Evolutionary conservation across 2,888 invertebrate genomes (phyloP).

Genomic region (Lasius fuliginosus): DNA sequence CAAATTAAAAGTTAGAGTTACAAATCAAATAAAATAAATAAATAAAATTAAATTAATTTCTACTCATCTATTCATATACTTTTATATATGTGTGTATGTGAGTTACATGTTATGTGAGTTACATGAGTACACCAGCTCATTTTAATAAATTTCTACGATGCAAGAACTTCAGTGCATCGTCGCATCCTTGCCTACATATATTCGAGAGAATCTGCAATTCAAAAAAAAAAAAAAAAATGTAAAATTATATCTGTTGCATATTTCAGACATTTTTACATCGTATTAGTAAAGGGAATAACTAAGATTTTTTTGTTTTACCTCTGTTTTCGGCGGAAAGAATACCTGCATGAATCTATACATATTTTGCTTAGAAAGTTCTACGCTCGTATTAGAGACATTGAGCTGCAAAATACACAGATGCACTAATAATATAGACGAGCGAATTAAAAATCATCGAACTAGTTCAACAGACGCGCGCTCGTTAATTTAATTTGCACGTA

Average conservation of each 20-base stretch:
- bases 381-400: constrained; percentile 95
- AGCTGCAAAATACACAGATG: constrained; percentile 88
- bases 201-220: constrained; percentile 89
- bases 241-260: neutral
- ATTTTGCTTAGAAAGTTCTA: constrained; percentile 97
- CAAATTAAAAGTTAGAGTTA: too few relatives aligned
- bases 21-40: too few relatives aligned
- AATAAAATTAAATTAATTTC: too few relatives aligned
- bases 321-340: constrained; percentile 97
- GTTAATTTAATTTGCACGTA: neutral
- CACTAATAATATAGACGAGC: neutral
- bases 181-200: constrained; percentile 99
- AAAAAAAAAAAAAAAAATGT: neutral
- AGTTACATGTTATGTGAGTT: too few relatives aligned
- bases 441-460: neutral
- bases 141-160: constrained; percentile 96
- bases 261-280: neutral
- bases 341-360: constrained; percentile 97
- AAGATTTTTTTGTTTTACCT: constrained; percentile 87
- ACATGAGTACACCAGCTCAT: constrained; percentile 89
- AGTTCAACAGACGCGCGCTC: neutral
- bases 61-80: too few relatives aligned
- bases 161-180: constrained; percentile 95
- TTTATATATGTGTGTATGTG: too few relatives aligned
- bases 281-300: neutral